Percentiles rank a stretch among this genome's conserved stretches.
These are phyloP conservation scores for Dicaeum eximium DNA, from an alignment of 2,113 vertebrate species.

Conservation along the genomic window DNA sequence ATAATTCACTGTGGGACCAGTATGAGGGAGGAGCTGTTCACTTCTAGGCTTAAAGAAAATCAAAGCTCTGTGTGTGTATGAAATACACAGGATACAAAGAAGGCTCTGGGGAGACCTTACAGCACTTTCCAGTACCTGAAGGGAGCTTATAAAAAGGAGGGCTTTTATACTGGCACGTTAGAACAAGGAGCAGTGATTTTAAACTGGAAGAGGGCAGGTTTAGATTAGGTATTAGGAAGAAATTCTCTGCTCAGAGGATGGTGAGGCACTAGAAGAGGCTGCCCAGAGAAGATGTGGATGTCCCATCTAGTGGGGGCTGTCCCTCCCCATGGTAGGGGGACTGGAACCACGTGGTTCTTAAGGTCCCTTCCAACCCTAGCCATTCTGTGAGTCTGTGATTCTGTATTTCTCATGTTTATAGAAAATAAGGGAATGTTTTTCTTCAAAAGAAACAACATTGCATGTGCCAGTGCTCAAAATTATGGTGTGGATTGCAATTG, in stretches of 20 bases:
- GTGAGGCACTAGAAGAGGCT: neutral
- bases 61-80: fast-evolving
- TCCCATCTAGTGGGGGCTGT: neutral
- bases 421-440: neutral
- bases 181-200: neutral
- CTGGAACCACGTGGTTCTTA: neutral
- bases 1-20: neutral
- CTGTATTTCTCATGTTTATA: neutral
- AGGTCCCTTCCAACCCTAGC: neutral
- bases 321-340: neutral
- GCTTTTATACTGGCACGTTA: neutral
- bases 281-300: neutral
- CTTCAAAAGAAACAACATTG: neutral
- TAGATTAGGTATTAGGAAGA: neutral
- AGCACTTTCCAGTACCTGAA: neutral
- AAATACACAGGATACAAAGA: neutral
- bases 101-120: neutral
- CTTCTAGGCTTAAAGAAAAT: neutral
- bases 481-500: neutral
- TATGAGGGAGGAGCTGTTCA: neutral
- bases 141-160: neutral
- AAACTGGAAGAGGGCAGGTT: neutral
- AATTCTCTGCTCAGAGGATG: neutral
- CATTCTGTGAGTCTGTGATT: neutral
- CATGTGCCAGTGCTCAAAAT: neutral